Conservation (phyloP, 2,888 invertebrate species). For the Lamellibrachia satsuma region DNA sequence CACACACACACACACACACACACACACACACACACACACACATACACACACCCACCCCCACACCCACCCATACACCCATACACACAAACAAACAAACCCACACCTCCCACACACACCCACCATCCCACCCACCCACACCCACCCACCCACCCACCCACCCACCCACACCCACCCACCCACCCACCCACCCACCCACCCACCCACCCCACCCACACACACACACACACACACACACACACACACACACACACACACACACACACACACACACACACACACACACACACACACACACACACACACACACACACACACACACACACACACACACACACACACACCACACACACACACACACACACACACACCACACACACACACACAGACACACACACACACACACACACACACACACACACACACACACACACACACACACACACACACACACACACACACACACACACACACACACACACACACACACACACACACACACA, state of each 20-base stretch:
- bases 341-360: conserved; percentile 18
- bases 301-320: no score
- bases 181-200: not conserved
- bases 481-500: not conserved
- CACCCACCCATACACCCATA: no score
- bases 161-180: not conserved
- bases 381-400: not conserved
- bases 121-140: not conserved
- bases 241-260: no score
- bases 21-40: not conserved
- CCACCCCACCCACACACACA: no score
- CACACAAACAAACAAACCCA: not conserved
- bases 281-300: no score
- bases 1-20: no score
- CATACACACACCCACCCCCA: no score
- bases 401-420: conserved; percentile 19
- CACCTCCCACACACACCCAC: not conserved
- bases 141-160: not conserved
- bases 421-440: conserved; percentile 18
- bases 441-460: not conserved
- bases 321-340: no score
- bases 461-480: no score
- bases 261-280: no score
- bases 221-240: no score
- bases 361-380: not conserved